Evolutionary conservation across 1,140 invertebrate genomes (phyloP), one percentile per base, ranked within the genome.

Genomic region (Xylocopa sonorina): DNA sequence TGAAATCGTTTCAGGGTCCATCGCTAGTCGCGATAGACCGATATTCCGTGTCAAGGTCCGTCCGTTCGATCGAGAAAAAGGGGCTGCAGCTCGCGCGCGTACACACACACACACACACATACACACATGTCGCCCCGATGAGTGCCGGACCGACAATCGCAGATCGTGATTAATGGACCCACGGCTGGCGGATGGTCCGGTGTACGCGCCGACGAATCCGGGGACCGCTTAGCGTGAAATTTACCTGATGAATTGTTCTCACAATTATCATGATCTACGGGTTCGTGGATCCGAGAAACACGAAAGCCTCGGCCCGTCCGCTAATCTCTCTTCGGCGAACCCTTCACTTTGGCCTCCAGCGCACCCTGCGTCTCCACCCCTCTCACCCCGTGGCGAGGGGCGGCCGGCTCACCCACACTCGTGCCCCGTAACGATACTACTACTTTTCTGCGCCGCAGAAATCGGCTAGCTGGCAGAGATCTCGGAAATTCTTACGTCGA

Each of bases 201-300:
- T n/a, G 80, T 80, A 73, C 48, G 55, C 69, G 77, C 48, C 75
- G 43, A 80, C 75, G 83, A 82, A 80, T 85, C 48, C 58, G 79
- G 69, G 78, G 83, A 90, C 80, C 85, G 88, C 82, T 79, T 84
- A 90, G 88, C 90, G 90, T 90, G 88, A 92, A 93, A 90, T 91
- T 90, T 90, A 85, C 87, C 85, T 85, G 85, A 88, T 87, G 89
- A 89, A 93, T 92, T 93, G 91, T 93, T 93, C 92, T 93, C 91
- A 93, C 92, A 93, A 93, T 93, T 93, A 93, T 92, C 91, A 89
- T 92, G 92, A 92, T 92, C 92, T 92, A 92, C 91, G 88, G 85
- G 88, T 89, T 91, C 90, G 90, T 88, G 90, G 89, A 91, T 89
- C 86, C 87, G 83, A 91, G 89, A 92, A 91, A 90, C 90, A 92